Conservation (phyloP, 2,888 invertebrate genomes). For the Drosophila hamatofila region DNA sequence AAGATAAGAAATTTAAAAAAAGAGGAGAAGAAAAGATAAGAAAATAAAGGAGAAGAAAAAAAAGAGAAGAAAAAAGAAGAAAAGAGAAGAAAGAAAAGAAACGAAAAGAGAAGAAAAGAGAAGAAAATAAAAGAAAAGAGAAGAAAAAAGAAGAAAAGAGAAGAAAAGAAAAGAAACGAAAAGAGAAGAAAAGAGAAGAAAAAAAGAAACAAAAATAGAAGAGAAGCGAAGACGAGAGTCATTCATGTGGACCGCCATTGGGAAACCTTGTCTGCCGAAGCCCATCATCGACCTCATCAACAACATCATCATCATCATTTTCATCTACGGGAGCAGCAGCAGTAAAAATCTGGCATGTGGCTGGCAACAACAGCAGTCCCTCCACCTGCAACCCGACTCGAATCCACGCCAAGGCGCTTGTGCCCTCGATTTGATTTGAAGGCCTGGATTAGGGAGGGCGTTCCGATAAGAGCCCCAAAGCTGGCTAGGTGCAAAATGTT, state of each 20-base stretch:
- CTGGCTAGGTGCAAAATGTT: constrained; percentile 40
- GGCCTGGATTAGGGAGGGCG: constrained; percentile 45
- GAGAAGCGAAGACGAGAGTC: too few relatives aligned
- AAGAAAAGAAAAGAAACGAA: too few relatives aligned
- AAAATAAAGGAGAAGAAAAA: too few relatives aligned
- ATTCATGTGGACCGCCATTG: constrained; percentile 33
- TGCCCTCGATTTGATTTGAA: constrained; percentile 53
- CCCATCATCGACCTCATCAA: constrained; percentile 29
- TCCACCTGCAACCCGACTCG: not conserved
- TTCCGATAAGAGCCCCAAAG: constrained; percentile 40
- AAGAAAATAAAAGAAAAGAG: too few relatives aligned
- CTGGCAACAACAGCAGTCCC: constrained; percentile 13
- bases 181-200: too few relatives aligned
- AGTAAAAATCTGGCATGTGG: constrained; percentile 46
- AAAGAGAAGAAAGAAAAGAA: too few relatives aligned
- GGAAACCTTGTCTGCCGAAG: not conserved
- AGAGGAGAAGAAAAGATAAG: too few relatives aligned
- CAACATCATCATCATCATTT: constrained; percentile 5
- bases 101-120: too few relatives aligned
- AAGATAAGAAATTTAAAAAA: too few relatives aligned
- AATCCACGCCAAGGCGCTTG: not conserved
- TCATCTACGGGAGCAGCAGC: constrained; percentile 1
- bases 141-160: too few relatives aligned
- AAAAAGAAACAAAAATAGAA: too few relatives aligned
- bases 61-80: too few relatives aligned